Percentiles rank a stretch among this genome's conserved stretches.
Evolutionary conservation across 1,140 invertebrate species (phyloP).

Genomic region (Aphelenchoides avenae): DNA sequence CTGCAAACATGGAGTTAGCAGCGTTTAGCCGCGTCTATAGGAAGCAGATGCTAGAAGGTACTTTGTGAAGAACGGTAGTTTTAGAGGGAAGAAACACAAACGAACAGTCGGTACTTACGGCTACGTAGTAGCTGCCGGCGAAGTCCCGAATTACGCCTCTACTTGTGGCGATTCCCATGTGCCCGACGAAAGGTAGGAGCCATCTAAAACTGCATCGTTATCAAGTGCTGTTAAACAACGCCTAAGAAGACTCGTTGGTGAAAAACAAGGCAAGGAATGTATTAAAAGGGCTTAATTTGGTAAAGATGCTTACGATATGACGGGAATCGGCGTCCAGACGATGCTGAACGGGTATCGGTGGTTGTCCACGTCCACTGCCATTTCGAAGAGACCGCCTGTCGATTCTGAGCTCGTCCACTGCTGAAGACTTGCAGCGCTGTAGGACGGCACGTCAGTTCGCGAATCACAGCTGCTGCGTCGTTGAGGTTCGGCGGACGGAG

Average conservation of each 20-base stretch:
- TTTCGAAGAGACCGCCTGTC: no score
- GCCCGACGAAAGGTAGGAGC: slow-evolving; percentile 91
- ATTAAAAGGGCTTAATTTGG: slow-evolving; percentile 6
- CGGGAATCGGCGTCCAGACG: slow-evolving; percentile 58
- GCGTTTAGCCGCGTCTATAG: no score
- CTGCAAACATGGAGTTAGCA: no score
- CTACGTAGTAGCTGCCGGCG: slow-evolving; percentile 90
- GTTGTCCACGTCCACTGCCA: slow-evolving; percentile 23
- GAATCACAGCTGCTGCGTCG: no score
- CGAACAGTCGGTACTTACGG: slow-evolving; percentile 64
- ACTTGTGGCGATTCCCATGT: slow-evolving; percentile 93
- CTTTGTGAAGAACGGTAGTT: no score
- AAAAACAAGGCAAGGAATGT: not conserved
- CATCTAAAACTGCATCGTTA: slow-evolving; percentile 69
- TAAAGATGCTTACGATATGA: slow-evolving; percentile 46
- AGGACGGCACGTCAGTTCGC: no score
- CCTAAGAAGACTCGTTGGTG: no score
- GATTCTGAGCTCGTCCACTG: no score
- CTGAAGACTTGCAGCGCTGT: no score
- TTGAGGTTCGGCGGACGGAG: no score
- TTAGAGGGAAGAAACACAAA: no score
- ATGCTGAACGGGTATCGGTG: slow-evolving; percentile 55
- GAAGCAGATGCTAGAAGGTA: no score
- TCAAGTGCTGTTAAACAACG: not conserved
- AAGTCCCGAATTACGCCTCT: slow-evolving; percentile 92